phyloP scores from a whole-genome alignment of 1,140 invertebrate genomes.

The Saccostrea echinata region DNA sequence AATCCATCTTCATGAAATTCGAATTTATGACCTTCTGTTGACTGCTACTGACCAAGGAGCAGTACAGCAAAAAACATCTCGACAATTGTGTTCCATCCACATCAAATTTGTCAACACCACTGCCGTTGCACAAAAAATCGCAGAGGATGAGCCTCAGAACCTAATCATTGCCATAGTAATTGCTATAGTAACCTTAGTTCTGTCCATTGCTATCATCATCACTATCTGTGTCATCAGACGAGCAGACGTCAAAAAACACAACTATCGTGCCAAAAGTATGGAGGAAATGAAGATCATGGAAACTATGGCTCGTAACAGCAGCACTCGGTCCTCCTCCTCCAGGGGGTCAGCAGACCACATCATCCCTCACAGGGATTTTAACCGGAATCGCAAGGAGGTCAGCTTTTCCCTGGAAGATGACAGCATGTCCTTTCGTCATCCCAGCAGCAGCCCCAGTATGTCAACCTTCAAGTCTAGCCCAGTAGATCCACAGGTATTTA shows the following conservation, averaged over 20 bases:
- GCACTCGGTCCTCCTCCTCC: slow-evolving; percentile 63
- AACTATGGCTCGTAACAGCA: slow-evolving; percentile 56
- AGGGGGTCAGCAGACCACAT: slow-evolving; percentile 64
- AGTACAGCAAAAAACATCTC: slow-evolving; percentile 47
- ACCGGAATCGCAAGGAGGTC: slow-evolving; percentile 64
- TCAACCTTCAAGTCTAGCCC: slow-evolving; percentile 56
- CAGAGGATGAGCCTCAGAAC: slow-evolving; percentile 62
- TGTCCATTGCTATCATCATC: slow-evolving; percentile 70
- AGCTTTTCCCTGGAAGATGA: slow-evolving; percentile 66
- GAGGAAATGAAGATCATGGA: slow-evolving; percentile 71
- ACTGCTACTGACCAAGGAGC: slow-evolving; percentile 68
- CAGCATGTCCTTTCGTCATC: slow-evolving; percentile 48
- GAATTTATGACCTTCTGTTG: slow-evolving; percentile 64
- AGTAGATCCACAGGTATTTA: slow-evolving; percentile 46
- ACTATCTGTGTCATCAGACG: slow-evolving; percentile 73
- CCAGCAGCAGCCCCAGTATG: slow-evolving; percentile 47
- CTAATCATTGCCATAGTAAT: slow-evolving; percentile 73
- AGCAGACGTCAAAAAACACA: slow-evolving; percentile 68
- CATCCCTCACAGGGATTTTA: slow-evolving; percentile 47
- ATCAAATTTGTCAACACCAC: slow-evolving; percentile 56
- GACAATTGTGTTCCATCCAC: slow-evolving; percentile 39
- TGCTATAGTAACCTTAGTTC: slow-evolving; percentile 69
- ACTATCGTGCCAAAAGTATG: slow-evolving; percentile 63
- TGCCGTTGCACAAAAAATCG: slow-evolving; percentile 16
- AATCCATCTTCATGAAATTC: slow-evolving; percentile 62